Evolutionary conservation across 2,888 invertebrate genomes (phyloP).

Genomic region (Operophtera brumata): DNA sequence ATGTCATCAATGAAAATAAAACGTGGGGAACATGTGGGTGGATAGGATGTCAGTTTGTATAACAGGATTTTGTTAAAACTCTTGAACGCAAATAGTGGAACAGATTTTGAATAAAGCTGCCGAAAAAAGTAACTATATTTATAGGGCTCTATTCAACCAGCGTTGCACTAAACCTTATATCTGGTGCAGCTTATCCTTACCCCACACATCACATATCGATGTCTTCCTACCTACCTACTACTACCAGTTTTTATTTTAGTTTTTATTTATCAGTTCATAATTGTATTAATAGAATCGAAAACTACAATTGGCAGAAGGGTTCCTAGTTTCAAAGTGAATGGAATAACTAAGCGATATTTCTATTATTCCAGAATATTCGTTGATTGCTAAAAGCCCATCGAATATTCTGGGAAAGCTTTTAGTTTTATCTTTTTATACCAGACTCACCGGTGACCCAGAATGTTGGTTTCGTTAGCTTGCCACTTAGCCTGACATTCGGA

Average conservation of each 20-base stretch:
- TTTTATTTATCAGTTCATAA: too few relatives aligned
- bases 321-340: constrained; percentile 15
- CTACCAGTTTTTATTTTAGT: too few relatives aligned
- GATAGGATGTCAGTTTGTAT: constrained; percentile 19
- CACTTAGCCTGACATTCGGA: too few relatives aligned
- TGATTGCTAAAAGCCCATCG: constrained; percentile 41
- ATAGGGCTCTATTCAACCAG: too few relatives aligned
- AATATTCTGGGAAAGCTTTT: constrained; percentile 59
- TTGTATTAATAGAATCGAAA: too few relatives aligned
- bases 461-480: constrained; percentile 22
- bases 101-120: too few relatives aligned
- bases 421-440: constrained; percentile 54
- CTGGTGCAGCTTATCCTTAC: too few relatives aligned
- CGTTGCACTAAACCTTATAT: too few relatives aligned
- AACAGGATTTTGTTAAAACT: constrained; percentile 20
- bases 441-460: constrained; percentile 39
- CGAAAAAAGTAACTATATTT: too few relatives aligned
- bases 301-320: too few relatives aligned
- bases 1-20: constrained; percentile 21
- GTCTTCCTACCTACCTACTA: too few relatives aligned
- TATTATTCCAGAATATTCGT: constrained; percentile 38
- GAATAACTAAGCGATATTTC: constrained; percentile 31
- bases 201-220: too few relatives aligned
- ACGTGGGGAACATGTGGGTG: constrained; percentile 1
- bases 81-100: constrained; percentile 5